Base-by-base conservation (phyloP, 2,797 vertebrate genomes). In the Lemur catta region DNA sequence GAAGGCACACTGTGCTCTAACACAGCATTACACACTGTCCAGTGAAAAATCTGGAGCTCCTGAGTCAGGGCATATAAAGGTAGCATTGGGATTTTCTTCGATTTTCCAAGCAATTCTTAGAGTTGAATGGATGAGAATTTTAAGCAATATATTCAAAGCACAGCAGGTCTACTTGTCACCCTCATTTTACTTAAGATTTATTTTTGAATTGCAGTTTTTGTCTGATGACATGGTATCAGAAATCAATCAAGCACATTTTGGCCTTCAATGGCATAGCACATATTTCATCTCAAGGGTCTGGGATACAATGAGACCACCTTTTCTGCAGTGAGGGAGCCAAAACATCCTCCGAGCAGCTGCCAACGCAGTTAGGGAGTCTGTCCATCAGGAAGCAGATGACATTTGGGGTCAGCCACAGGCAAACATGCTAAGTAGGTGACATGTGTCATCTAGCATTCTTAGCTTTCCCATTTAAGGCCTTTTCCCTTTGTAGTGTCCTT, bases 121-220 rank as follows among this genome's bases (percentile, higher is more conserved):
- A 50, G 13, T 92, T 75, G 30, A 89, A 89, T 85, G 26, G 48
- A 75, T 6, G 35, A 84, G 14, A 28, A 84, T 59, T 91, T 57
- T 76, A 86, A 72, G 41, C 14, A 1, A 63, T 65, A 33, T 12
- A 86, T 50, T 18, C 69, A 48, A 59, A 89, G 46, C 35, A 85
- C 4, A 28, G 35, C 59, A 76, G 38, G n/a, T 17, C 35, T 86
- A 72, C 81, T 81, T 63, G 52, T 71, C 63, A 81, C 10, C 7
- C 2, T 81, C 55, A 28, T 84, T 86, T 94, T 41, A 78, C 52
- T 81, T 57, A 57, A 71, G 30, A 76, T 69, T 85, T 85, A 18
- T 67, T 95, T 82, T 72, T 43, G 26, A 84, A 79, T 81, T 93
- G 2, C 38, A 90, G 33, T 79, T 89, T 79, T 94, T 87, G 38